A percentile compares a stretch with the other conserved stretches of the same genome.
Evolutionary conservation across 2,797 vertebrate species (phyloP).

Genomic region (Tragelaphus oryx): DNA sequence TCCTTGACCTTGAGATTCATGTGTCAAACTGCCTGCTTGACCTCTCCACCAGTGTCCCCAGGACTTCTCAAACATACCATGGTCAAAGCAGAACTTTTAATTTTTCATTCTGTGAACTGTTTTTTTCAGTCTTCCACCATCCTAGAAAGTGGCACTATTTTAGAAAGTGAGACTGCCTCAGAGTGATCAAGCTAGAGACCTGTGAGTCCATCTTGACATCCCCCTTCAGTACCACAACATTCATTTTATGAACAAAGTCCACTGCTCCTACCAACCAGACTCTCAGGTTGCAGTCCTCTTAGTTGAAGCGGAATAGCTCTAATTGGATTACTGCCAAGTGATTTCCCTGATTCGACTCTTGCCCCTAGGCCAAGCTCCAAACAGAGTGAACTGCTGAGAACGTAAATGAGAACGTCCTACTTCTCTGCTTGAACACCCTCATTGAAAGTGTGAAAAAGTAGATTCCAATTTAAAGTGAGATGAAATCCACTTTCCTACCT

Average conservation of each 20-base stretch:
- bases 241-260: not conserved
- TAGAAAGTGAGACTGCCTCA: not conserved
- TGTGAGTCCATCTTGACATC: not conserved
- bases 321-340: not conserved
- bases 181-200: not conserved
- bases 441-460: not conserved
- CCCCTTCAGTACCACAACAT: not conserved
- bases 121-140: not conserved
- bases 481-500: not conserved
- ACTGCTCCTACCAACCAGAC: not conserved
- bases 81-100: not conserved
- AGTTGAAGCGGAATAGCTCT: not conserved
- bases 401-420: not conserved
- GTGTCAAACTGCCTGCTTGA: not conserved
- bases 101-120: not conserved
- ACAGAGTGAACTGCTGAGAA: not conserved
- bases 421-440: not conserved
- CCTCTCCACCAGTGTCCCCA: not conserved
- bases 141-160: not conserved
- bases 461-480: not conserved
- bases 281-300: not conserved
- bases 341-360: not conserved
- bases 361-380: not conserved
- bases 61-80: not conserved
- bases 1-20: not conserved